Base-by-base conservation (phyloP, 2,113 vertebrate species). In the Zosterops pallidus region DNA sequence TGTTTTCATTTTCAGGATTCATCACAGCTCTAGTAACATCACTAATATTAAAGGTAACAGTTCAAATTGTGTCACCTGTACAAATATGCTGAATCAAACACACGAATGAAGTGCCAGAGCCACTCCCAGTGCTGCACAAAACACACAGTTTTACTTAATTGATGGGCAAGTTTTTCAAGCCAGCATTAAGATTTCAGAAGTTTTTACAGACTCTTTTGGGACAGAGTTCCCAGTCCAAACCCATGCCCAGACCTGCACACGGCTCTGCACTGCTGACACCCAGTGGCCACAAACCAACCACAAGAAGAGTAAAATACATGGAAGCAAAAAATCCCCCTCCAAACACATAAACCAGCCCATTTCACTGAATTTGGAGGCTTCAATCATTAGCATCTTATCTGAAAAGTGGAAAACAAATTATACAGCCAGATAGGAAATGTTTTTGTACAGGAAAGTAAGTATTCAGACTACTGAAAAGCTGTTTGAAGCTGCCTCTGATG, bases 181-280 rank as follows among this genome's bases (percentile, higher is more conserved):
- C 86, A 78, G 69, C 1, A 0, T 44, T 17, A 35, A 63, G 31
- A 18, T 21, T 47, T 18, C 15, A 53, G 14, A 9, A 53, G 25
- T 4, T 75, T 65, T 65, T 35, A 57, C 6, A 6, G 10, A 56
- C 29, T 13, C 23, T 76, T 75, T 41, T 26, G 60, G 2, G 9
- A 67, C 49, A 35, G 5, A 70, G n/a, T 17, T 76, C 42, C 23
- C 33, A 62, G 9, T 0, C 26, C 26, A 56, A 79, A 64, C 23
- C 35, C 22, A 1, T 2, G 20, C 55, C 57, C 28, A 72, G 47
- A 18, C 4, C 11, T 4, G 13, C 10, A 35, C 49, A 83, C 0
- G 2, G 92, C 92, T 97, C 89, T 85, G 94, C 52, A 60, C 70
- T 94, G 69, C 97, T 98, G 97, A 96, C 97, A 97, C 90, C 97